Conservation (phyloP, 2,888 invertebrate species). For the Acrocera orbiculus region DNA sequence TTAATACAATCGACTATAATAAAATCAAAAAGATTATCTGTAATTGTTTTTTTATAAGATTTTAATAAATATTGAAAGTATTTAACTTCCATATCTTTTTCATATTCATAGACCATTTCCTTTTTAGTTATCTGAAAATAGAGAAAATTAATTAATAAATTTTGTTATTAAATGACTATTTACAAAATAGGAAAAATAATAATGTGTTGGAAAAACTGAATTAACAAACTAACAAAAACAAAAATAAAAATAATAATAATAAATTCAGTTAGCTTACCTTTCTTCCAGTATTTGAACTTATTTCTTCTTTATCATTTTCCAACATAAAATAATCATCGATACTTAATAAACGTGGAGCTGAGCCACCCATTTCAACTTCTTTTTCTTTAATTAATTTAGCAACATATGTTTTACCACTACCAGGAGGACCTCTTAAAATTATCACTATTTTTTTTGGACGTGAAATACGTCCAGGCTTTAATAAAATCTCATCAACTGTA, state of each 20-base stretch:
- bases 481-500: conserved; percentile 68
- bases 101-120: conserved; percentile 54
- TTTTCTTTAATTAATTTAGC: conserved; percentile 73
- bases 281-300: conserved; percentile 27
- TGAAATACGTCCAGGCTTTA: conserved; percentile 58
- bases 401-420: conserved; percentile 84
- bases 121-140: conserved; percentile 32
- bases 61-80: conserved; percentile 70
- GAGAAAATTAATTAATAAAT: neutral
- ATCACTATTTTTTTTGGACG: conserved; percentile 67
- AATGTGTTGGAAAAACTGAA: neutral
- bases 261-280: too few species aligned
- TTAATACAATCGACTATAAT: conserved; percentile 87
- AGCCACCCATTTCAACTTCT: conserved; percentile 69
- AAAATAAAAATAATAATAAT: conserved; percentile 5
- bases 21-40: conserved; percentile 80
- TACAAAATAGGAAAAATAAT: conserved; percentile 4
- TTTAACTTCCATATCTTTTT: conserved; percentile 60
- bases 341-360: conserved; percentile 79
- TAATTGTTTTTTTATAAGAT: conserved; percentile 77
- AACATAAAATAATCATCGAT: conserved; percentile 93
- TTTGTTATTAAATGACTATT: neutral
- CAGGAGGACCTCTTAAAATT: conserved; percentile 81
- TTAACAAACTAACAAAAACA: neutral
- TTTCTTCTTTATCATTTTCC: conserved; percentile 53